Percentiles rank a stretch among this genome's conserved stretches.
Conservation (phyloP, 2,797 vertebrate genomes). For the Poecilia picta region DNA sequence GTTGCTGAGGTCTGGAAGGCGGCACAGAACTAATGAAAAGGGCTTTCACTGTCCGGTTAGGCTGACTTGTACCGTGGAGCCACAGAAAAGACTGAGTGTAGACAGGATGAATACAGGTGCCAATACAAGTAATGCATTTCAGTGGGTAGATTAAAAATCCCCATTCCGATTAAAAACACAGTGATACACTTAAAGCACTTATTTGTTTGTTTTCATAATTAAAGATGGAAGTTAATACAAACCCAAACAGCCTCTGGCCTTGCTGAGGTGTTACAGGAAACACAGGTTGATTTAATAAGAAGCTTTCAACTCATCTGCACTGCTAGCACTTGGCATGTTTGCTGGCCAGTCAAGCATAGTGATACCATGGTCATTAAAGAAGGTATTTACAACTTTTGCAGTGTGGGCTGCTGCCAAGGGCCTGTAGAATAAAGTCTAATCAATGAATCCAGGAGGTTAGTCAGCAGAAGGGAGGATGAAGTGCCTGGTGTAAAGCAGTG, state of each 20-base stretch:
- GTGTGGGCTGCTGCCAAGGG: not conserved
- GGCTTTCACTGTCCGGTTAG: conserved; percentile 38
- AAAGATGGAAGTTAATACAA: not conserved
- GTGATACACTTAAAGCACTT: not conserved
- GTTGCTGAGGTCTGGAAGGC: conserved; percentile 26
- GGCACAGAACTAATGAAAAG: conserved; percentile 29
- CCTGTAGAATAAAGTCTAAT: not conserved
- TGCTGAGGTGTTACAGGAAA: not conserved
- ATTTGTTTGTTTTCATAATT: not conserved
- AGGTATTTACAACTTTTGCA: too few species aligned
- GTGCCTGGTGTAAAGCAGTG: not conserved
- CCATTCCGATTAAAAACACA: not conserved
- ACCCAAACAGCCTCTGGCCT: not conserved
- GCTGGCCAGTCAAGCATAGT: not conserved
- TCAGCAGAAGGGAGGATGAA: not conserved
- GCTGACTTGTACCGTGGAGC: conserved; percentile 8
- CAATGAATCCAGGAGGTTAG: not conserved
- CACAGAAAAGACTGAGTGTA: not conserved
- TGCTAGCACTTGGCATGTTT: not conserved
- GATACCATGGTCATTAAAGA: not conserved
- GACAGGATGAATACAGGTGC: not conserved
- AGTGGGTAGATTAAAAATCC: not conserved
- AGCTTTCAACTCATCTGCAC: not conserved
- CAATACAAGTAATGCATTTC: not conserved
- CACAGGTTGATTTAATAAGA: not conserved